Evolutionary conservation across 2,113 vertebrate genomes (phyloP).

Genomic region (Melanocharis versteri): DNA sequence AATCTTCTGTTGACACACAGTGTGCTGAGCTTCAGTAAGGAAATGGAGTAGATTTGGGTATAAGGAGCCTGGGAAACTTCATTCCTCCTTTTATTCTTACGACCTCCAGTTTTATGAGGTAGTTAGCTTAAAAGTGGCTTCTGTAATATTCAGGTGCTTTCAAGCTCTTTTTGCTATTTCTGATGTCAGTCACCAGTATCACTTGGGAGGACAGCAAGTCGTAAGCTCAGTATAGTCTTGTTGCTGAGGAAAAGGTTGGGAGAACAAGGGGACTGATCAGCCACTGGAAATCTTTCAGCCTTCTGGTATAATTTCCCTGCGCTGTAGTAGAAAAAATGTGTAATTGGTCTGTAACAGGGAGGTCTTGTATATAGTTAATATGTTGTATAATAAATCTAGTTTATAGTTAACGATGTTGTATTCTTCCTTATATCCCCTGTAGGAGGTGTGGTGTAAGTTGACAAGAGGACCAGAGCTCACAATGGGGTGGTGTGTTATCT

Average conservation of each 20-base stretch:
- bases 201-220: neutral
- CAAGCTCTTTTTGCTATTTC: neutral
- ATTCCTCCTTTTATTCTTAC: neutral
- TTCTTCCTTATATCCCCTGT: neutral
- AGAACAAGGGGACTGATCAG: neutral
- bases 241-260: neutral
- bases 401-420: neutral
- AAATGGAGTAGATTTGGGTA: neutral
- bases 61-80: neutral
- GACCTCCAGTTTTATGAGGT: neutral
- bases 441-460: neutral
- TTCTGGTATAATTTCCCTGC: neutral
- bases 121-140: neutral
- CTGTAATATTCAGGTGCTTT: neutral
- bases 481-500: neutral
- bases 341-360: neutral
- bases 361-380: neutral
- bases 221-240: neutral
- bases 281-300: neutral
- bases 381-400: neutral
- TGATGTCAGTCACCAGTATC: neutral
- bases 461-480: neutral
- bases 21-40: neutral
- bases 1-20: neutral
- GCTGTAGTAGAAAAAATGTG: neutral